Evolutionary conservation across 2,113 vertebrate species (phyloP).

Genomic region (Ailurus styani): DNA sequence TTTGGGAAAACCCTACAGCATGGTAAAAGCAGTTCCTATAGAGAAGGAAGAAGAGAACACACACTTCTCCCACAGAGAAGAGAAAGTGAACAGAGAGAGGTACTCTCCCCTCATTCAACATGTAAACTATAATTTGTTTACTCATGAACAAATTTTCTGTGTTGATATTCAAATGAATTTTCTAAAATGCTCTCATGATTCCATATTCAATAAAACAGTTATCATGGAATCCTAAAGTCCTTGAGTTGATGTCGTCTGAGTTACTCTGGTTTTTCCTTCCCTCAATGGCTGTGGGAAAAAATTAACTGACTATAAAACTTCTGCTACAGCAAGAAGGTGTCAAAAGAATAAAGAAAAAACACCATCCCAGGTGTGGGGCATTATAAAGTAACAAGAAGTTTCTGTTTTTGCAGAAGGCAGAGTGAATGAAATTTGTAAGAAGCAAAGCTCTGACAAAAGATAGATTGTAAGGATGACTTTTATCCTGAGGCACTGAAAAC

Average conservation of each 20-base stretch:
- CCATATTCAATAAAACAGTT: background rate
- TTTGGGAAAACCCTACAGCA: background rate
- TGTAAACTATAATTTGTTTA: background rate
- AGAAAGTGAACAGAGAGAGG: background rate
- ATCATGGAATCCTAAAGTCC: background rate
- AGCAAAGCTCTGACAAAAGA: background rate
- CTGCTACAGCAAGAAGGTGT: background rate
- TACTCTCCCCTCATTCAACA: background rate
- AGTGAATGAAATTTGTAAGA: background rate
- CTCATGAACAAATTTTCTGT: background rate
- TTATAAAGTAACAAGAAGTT: background rate
- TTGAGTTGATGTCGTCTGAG: background rate
- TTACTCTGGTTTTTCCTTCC: background rate
- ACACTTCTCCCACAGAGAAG: no score
- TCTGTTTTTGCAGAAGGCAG: background rate
- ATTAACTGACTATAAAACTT: background rate
- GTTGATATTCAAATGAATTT: background rate
- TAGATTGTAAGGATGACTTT: conserved; percentile 1
- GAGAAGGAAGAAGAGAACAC: background rate
- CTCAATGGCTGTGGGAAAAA: background rate
- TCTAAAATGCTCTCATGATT: background rate
- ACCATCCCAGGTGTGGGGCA: background rate
- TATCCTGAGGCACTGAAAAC: background rate
- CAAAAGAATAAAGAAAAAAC: background rate
- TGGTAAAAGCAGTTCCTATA: background rate